Percentiles rank a stretch among this genome's conserved stretches.
phyloP scores from a whole-genome alignment of 2,888 invertebrate genomes.

The Cantharis rufa region DNA sequence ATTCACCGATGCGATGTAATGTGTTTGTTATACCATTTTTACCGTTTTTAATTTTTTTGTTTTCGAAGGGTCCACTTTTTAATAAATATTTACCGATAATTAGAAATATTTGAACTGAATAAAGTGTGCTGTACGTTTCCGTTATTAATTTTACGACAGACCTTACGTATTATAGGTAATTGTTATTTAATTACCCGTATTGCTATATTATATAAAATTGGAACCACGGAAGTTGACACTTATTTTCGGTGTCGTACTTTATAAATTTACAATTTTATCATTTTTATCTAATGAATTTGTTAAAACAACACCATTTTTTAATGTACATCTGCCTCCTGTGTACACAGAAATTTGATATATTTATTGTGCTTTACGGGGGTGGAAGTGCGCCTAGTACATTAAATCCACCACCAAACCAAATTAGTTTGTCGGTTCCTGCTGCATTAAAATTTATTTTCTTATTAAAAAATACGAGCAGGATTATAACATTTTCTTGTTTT shows the following conservation, averaged over 20 bases:
- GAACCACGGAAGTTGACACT: not conserved
- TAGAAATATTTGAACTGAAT: not conserved
- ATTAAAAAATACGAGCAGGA: not conserved
- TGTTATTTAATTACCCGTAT: slow-evolving; percentile 1
- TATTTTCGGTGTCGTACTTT: not conserved
- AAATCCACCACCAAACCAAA: not conserved
- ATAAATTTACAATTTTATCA: not conserved
- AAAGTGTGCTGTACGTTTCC: not conserved
- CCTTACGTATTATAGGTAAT: not conserved
- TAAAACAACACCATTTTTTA: not conserved
- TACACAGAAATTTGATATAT: not conserved
- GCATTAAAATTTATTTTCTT: not conserved
- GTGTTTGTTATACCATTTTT: not conserved
- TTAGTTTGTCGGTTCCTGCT: not conserved
- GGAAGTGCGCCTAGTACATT: not conserved
- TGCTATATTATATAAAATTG: not conserved
- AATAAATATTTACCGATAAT: not conserved
- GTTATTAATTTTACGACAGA: not conserved
- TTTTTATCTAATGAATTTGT: not conserved
- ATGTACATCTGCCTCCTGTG: not conserved
- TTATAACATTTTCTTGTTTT: not conserved
- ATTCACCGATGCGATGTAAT: not conserved
- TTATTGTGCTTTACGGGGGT: not conserved
- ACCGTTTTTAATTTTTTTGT: not conserved
- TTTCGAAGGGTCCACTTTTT: not conserved